Evolutionary conservation across 2,113 vertebrate species (phyloP).

Genomic region (Mastomys coucha): DNA sequence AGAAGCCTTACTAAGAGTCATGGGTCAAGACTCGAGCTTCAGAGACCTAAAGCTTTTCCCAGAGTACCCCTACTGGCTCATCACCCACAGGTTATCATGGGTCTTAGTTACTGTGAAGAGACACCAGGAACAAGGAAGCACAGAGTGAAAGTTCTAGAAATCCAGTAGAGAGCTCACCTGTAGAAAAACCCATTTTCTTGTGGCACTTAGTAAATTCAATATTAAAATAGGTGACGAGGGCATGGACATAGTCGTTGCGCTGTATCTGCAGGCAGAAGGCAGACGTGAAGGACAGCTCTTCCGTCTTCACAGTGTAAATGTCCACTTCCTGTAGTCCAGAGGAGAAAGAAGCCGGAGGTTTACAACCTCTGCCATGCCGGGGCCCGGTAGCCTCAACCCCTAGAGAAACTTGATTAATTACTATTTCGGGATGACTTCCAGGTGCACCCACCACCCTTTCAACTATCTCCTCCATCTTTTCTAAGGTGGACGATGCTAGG

Average conservation of each 20-base stretch:
- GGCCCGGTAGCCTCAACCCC: background rate
- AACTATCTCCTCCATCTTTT: background rate
- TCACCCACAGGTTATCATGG: background rate
- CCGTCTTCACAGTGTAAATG: slow-evolving; percentile 96
- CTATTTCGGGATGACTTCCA: background rate
- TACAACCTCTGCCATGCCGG: background rate
- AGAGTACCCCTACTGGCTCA: background rate
- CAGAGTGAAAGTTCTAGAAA: rapidly evolving
- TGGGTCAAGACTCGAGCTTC: background rate
- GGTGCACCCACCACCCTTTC: background rate
- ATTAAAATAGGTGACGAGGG: slow-evolving; percentile 98
- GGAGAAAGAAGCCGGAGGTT: slow-evolving; percentile 44
- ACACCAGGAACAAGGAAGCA: background rate
- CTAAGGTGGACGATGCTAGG: background rate
- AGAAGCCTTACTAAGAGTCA: background rate
- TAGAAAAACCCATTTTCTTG: slow-evolving; percentile 98
- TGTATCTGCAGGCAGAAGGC: slow-evolving; percentile 97
- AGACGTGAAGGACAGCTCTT: slow-evolving; percentile 96
- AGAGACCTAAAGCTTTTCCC: background rate
- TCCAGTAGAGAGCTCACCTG: slow-evolving; percentile 88
- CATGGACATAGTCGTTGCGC: slow-evolving; percentile 97
- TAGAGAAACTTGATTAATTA: rapidly evolving
- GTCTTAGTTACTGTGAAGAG: background rate
- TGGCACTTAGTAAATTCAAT: slow-evolving; percentile 99
- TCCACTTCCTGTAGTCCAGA: slow-evolving; percentile 93